phyloP scores from a whole-genome alignment of 2,888 invertebrate genomes.

The Mythimna pallens region DNA sequence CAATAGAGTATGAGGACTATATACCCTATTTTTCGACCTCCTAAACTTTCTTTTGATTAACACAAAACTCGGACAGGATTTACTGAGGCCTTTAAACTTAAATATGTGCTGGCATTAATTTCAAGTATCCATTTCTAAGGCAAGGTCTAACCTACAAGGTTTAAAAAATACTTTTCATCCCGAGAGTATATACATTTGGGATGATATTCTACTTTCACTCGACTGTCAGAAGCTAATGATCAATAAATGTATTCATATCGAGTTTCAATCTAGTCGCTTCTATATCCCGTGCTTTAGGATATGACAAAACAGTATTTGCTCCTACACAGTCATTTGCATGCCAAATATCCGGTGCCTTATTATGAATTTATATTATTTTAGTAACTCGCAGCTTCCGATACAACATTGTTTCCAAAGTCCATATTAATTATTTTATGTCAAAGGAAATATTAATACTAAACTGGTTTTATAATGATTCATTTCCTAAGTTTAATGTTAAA shows the following conservation, averaged over 20 bases:
- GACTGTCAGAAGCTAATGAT: not conserved
- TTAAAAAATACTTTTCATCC: no score
- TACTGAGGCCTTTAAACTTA: no score
- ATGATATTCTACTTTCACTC: no score
- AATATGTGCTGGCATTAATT: no score
- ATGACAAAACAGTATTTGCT: constrained; percentile 17
- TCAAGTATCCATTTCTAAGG: no score
- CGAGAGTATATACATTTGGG: no score
- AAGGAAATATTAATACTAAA: constrained; percentile 41
- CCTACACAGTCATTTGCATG: constrained; percentile 17
- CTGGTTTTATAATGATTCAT: constrained; percentile 36
- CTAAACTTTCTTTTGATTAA: no score
- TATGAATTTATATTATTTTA: constrained; percentile 20
- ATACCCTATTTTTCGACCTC: no score
- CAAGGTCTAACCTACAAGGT: no score
- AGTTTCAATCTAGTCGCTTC: not conserved
- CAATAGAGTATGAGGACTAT: no score
- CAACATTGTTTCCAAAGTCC: constrained; percentile 35
- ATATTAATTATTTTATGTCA: constrained; percentile 12
- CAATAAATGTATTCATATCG: constrained; percentile 18
- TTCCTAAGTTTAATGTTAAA: constrained; percentile 39
- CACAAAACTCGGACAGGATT: no score
- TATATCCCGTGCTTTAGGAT: constrained; percentile 32
- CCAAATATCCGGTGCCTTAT: constrained; percentile 33
- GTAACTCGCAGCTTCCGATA: constrained; percentile 22